These are phyloP conservation scores for Byasa hedistus DNA, from an alignment of 2,888 invertebrate species.

Conservation along the genomic window DNA sequence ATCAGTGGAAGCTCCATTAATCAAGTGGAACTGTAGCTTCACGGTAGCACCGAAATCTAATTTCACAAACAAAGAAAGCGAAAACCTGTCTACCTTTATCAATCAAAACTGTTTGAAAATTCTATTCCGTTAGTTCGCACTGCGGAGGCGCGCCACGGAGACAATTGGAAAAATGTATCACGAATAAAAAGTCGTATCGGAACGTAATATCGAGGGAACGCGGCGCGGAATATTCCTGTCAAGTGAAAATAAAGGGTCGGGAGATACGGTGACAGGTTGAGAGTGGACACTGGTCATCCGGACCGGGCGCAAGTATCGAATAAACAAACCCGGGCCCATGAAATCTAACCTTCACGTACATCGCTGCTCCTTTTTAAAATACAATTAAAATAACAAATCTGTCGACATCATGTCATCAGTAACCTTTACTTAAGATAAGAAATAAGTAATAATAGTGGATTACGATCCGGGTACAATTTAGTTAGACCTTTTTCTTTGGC, in stretches of 20 bases:
- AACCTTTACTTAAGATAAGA: too few relatives aligned
- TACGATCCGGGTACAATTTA: too few relatives aligned
- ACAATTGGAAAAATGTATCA: conserved; percentile 79
- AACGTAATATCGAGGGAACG: conserved; percentile 76
- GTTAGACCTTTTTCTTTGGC: too few relatives aligned
- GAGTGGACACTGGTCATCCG: conserved; percentile 74
- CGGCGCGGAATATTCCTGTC: conserved; percentile 74
- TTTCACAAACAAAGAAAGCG: conserved; percentile 78
- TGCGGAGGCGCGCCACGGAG: conserved; percentile 63
- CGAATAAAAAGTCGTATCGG: conserved; percentile 77
- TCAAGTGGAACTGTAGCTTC: conserved; percentile 74
- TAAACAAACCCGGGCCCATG: conserved; percentile 73
- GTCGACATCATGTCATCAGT: too few relatives aligned
- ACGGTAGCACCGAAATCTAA: conserved; percentile 73
- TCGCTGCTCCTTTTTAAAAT: conserved; percentile 58
- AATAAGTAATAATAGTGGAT: too few relatives aligned
- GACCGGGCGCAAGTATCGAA: conserved; percentile 68
- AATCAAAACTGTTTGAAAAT: conserved; percentile 79
- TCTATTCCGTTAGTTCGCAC: conserved; percentile 75
- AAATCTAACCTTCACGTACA: conserved; percentile 65
- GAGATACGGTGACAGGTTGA: conserved; percentile 75
- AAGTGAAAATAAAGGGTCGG: conserved; percentile 78
- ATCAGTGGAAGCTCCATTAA: conserved; percentile 70
- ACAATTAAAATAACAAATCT: conserved; percentile 52
- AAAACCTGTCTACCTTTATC: conserved; percentile 79